These are phyloP conservation scores for Phataginus tricuspis DNA, from an alignment of 2,797 vertebrate species.

Conservation along the genomic window DNA sequence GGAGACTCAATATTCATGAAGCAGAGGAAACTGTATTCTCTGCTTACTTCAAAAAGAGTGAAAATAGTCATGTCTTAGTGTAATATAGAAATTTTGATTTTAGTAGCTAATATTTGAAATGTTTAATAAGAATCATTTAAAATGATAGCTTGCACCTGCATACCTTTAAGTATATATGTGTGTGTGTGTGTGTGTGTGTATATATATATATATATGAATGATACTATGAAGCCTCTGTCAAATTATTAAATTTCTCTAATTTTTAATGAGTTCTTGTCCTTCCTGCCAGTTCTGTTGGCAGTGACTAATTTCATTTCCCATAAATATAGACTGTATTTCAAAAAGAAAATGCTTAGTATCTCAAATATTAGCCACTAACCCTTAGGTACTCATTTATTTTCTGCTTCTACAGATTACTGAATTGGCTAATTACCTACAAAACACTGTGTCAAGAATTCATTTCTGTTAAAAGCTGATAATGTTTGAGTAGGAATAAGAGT, in stretches of 20 bases:
- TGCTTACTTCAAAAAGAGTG: not conserved
- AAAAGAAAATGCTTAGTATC: not conserved
- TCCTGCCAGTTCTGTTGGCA: not conserved
- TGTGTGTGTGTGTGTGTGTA: too few relatives aligned
- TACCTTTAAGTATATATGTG: not conserved
- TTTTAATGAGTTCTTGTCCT: slow-evolving; percentile 46
- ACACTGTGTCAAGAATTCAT: slow-evolving; percentile 53
- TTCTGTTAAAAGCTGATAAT: slow-evolving; percentile 71
- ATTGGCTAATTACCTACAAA: slow-evolving; percentile 68
- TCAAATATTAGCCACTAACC: slow-evolving; percentile 25
- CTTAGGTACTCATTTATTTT: slow-evolving; percentile 66
- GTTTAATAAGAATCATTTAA: not conserved
- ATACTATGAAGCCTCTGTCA: not conserved
- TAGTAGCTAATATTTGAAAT: slow-evolving; percentile 6
- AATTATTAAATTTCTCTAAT: not conserved
- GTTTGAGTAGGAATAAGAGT: slow-evolving; percentile 58
- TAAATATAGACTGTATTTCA: slow-evolving; percentile 14
- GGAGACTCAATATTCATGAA: not conserved
- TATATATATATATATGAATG: not conserved
- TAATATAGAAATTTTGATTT: not conserved
- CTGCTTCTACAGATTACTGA: slow-evolving; percentile 64
- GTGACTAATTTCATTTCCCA: slow-evolving; percentile 36
- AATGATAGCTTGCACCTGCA: not conserved
- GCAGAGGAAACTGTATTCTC: not conserved
- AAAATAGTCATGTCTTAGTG: not conserved